Evolutionary conservation across 1,140 invertebrate genomes (phyloP), one percentile per base, ranked within the genome.

Genomic region (Drosophila paulistorum): DNA sequence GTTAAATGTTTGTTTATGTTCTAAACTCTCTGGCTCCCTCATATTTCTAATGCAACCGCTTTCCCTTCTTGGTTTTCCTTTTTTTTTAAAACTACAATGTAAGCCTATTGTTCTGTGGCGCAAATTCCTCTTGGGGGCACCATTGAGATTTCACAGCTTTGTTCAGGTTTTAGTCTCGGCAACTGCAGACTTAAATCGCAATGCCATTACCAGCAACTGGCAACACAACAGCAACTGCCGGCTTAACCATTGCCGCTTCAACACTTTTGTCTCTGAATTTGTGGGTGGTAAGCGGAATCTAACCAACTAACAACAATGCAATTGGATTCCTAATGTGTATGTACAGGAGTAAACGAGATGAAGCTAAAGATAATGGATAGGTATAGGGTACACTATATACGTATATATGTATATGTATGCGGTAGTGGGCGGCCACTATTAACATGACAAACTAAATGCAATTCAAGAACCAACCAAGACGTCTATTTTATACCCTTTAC

Each of bases 1-100:
- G 72, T 86, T 86, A 89, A 89, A 63, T 61, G 42, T 74, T 89
- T 71, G 72, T 74, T 81, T 66, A 14, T 68, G 48, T 76, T 45
- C 13, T n/a, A 30, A 30, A 7, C 59, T 75, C 17, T 30, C 39
- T 26, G 3, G 10, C 26, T 26, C 20, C n/a, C n/a, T 59, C 26
- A 30, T 37, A 7, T 59, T 17, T 39, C 11, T 39, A 5, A 13
- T 37, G 11, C 67, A 58, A 61, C 17, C 57, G 67, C 62, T 72
- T 71, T 75, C 69, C 37, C 67, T 54, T 23, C 54, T 23, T 68
- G 48, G 45, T 41, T 55, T 73, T 55, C 20, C 37, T 54, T 62
- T 30, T 41, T 68, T 51, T 51, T 17, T 20, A 10, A 7, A 48
- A 48, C 45, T 39, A 20, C 72, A 58, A 58, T 70, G 74, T 57